phyloP scores from a whole-genome alignment of 2,113 vertebrate species.

The Microcebus murinus region DNA sequence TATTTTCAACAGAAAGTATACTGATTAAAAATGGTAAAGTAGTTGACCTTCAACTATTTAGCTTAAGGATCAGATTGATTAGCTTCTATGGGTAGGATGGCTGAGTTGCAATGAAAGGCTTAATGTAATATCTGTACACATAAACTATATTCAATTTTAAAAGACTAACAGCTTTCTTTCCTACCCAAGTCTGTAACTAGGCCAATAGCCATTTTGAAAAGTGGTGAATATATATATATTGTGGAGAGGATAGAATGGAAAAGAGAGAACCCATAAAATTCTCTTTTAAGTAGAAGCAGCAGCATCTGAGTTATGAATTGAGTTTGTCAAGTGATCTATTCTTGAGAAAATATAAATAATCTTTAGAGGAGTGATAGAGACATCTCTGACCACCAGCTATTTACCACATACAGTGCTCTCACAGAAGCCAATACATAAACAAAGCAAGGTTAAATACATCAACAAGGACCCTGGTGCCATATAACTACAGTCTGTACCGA shows the following conservation, averaged over 20 bases:
- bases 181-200: neutral
- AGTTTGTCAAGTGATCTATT: conserved; percentile 2
- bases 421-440: neutral
- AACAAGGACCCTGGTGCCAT: neutral
- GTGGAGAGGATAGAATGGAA: neutral
- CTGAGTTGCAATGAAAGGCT: neutral
- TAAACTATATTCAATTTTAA: neutral
- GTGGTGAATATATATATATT: neutral
- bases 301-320: neutral
- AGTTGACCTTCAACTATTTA: neutral
- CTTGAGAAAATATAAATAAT: neutral
- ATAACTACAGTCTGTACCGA: neutral
- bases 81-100: neutral
- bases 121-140: neutral
- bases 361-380: neutral
- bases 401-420: neutral
- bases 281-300: neutral
- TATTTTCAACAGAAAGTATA: neutral
- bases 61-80: neutral
- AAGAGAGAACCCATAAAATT: neutral
- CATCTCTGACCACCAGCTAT: neutral
- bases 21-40: neutral
- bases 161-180: neutral
- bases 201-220: neutral
- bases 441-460: conserved; percentile 18